Evolutionary conservation across 2,113 vertebrate species (phyloP), one percentile per base, ranked within the genome.

Genomic region (Canis aureus): DNA sequence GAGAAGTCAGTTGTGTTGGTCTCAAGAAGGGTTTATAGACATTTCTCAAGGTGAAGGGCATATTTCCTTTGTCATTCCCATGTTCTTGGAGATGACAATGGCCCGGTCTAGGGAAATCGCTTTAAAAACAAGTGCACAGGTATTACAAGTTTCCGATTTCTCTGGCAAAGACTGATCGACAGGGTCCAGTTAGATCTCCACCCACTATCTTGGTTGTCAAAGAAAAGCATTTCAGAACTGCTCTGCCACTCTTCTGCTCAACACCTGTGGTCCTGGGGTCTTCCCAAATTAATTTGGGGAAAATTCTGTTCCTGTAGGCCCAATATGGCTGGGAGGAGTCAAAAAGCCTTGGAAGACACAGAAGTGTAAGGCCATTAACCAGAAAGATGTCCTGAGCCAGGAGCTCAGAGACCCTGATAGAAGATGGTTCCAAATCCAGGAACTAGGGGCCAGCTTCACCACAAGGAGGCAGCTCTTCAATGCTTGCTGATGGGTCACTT

Each of bases 131-230:
- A 76, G 11, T 51, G 53, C 23, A 80, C 17, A 51, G 38, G 9
- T 80, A 80, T 83, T 96, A 59, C n/a, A 53, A 62, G 17, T 76
- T 91, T 60, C 57, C 88, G 9, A 92, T 73, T 89, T 93, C 60
- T 83, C 10, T 86, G 35, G 32, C 25, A 73, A 95, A 92, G 43
- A 8, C 16, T 51, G 25, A 43, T 80, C 1, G 19, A 82, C 2
- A 94, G 55, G 86, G 64, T 8, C 27, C 0, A 22, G 55, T 79
- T 59, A 82, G 64, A n/a, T 27, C 22, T 27, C 19, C 11, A 78
- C 12, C 20, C 60, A 15, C 22, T 88, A 2, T 32, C 51, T 87
- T 55, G 10, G 11, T 60, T 94, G 16, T 91, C 27, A 86, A 78
- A 81, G 53, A 55, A 76, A 73, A 66, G 3, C 3, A 35, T 78